Conservation (phyloP, 2,888 invertebrate genomes). For the Seladonia tumulorum region DNA sequence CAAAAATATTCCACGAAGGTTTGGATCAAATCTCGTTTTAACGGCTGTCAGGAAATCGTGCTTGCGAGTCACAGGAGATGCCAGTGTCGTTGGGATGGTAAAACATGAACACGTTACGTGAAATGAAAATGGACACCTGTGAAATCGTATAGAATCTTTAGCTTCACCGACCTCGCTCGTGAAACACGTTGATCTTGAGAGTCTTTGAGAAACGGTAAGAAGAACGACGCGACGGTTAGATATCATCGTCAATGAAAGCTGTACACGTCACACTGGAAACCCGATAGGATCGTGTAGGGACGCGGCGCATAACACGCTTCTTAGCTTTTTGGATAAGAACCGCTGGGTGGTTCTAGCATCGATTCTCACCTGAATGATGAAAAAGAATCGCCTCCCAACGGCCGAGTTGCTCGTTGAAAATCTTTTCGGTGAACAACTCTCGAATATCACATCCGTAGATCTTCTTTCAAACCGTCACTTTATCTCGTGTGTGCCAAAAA, state of each 20-base stretch:
- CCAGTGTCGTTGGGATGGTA: not conserved
- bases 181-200: conserved; percentile 24
- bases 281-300: conserved; percentile 25
- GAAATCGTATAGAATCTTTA: conserved; percentile 27
- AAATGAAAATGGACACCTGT: conserved; percentile 36
- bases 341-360: not conserved
- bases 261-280: conserved; percentile 31
- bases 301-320: not conserved
- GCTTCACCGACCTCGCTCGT: conserved; percentile 8
- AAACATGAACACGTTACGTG: conserved; percentile 6
- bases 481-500: not conserved
- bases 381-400: conserved; percentile 1
- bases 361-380: conserved; percentile 13
- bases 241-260: conserved; percentile 39
- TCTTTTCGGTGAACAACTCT: not conserved
- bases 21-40: not conserved
- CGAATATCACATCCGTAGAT: not conserved
- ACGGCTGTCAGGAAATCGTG: not conserved
- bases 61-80: too few relatives aligned
- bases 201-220: conserved; percentile 23
- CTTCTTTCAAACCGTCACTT: not conserved
- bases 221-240: not conserved
- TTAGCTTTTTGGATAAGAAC: not conserved
- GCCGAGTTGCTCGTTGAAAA: not conserved
- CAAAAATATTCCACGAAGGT: not conserved